These are phyloP conservation scores for Sus scrofa DNA, from an alignment of 2,113 vertebrate species.

Conservation along the genomic window DNA sequence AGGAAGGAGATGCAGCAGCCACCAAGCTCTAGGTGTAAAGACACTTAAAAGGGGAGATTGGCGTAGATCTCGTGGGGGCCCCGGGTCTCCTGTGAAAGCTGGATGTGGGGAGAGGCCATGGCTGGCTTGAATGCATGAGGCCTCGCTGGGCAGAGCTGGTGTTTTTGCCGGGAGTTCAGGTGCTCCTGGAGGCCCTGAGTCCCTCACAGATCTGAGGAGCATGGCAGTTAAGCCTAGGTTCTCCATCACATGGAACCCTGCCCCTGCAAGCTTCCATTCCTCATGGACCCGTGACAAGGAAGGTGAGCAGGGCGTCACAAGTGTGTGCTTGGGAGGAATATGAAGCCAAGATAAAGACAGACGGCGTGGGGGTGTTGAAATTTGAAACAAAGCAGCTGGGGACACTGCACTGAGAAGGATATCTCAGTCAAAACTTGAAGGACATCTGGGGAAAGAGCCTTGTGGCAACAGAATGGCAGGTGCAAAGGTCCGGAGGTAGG, in stretches of 20 bases:
- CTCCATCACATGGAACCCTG: too few relatives aligned
- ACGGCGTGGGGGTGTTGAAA: rapidly evolving
- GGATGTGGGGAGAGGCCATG: too few relatives aligned
- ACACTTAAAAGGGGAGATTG: not conserved
- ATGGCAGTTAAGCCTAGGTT: rapidly evolving
- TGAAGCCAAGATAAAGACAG: not conserved
- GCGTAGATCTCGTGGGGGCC: not conserved
- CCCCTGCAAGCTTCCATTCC: too few relatives aligned
- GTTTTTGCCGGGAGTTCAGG: not conserved
- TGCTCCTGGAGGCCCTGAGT: rapidly evolving
- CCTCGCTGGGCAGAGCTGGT: rapidly evolving
- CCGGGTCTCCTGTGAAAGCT: not conserved
- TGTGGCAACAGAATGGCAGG: not conserved
- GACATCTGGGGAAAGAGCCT: not conserved
- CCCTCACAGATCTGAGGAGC: too few relatives aligned
- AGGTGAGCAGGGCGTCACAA: not conserved
- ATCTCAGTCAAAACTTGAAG: rapidly evolving
- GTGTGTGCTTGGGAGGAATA: too few relatives aligned
- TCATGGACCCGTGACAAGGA: too few relatives aligned
- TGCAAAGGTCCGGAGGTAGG: too few relatives aligned
- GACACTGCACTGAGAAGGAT: not conserved
- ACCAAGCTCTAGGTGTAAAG: not conserved
- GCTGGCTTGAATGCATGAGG: not conserved
- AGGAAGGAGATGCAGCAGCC: not conserved
- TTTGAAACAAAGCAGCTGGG: not conserved